Percentiles rank a stretch among this genome's conserved stretches.
These are phyloP conservation scores for Pteruthius melanotis DNA, from an alignment of 2,113 vertebrate species.

Conservation along the genomic window DNA sequence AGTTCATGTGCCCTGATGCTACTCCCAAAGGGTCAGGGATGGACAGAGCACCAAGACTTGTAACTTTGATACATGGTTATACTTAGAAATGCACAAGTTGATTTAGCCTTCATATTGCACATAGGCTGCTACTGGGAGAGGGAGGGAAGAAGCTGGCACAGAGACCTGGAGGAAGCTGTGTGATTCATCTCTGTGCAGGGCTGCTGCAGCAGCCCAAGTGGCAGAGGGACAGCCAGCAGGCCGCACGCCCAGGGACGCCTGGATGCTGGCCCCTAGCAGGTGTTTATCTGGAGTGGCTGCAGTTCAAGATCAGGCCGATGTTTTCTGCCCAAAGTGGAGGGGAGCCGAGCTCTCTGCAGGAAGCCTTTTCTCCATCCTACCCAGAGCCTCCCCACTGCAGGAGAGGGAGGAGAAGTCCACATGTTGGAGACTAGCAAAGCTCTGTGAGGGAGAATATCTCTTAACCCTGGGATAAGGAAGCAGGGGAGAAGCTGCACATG, in stretches of 20 bases:
- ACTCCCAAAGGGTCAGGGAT: not conserved
- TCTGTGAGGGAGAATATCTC: not conserved
- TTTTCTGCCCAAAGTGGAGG: not conserved
- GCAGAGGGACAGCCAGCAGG: not conserved
- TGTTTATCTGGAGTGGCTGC: not conserved
- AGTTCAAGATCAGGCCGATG: not conserved
- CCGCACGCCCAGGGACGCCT: accelerated
- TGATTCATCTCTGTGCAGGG: not conserved
- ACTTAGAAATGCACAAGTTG: not conserved
- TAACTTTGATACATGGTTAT: not conserved
- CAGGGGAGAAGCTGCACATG: not conserved
- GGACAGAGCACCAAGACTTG: not conserved
- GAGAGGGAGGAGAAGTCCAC: not conserved
- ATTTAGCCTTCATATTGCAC: not conserved
- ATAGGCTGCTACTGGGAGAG: not conserved
- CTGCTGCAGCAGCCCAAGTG: not conserved
- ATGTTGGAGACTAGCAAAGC: not conserved
- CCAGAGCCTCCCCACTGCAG: not conserved
- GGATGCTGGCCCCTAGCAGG: not conserved
- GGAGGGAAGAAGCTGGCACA: not conserved
- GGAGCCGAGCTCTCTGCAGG: not conserved
- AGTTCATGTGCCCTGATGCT: not conserved
- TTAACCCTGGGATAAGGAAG: not conserved
- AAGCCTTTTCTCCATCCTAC: not conserved
- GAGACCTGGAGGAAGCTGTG: not conserved